These are phyloP conservation scores for Nebria salina DNA, from an alignment of 2,888 invertebrate species.

Conservation along the genomic window DNA sequence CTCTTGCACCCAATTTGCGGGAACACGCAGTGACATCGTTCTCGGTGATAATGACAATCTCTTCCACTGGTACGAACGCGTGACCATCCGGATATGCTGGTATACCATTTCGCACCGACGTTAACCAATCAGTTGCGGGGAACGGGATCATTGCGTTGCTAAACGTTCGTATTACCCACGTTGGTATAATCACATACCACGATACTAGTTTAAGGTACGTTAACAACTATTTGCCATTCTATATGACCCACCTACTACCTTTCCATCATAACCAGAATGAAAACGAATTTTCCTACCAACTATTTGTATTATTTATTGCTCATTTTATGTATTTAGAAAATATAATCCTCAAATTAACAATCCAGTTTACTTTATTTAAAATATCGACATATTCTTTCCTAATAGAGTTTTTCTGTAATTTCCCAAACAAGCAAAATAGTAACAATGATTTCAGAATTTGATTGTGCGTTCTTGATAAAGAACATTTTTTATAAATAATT, in stretches of 20 bases:
- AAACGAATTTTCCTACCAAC: neutral
- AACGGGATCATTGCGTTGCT: neutral
- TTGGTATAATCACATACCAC: neutral
- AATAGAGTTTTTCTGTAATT: too few species aligned
- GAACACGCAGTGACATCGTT: constrained; percentile 37
- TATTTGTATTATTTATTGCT: too few species aligned
- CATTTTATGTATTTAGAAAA: too few species aligned
- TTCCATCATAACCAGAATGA: neutral
- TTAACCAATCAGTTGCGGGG: constrained; percentile 1
- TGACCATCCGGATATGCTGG: constrained; percentile 9
- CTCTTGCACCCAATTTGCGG: constrained; percentile 42
- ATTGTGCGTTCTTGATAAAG: too few species aligned
- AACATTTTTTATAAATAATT: too few species aligned
- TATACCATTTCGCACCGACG: constrained; percentile 2
- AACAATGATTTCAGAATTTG: too few species aligned
- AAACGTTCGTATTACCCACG: neutral
- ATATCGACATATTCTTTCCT: too few species aligned
- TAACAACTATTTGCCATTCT: neutral
- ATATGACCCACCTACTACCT: neutral
- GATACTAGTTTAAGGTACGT: neutral
- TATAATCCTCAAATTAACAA: too few species aligned
- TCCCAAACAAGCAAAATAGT: too few species aligned
- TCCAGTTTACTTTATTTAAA: too few species aligned
- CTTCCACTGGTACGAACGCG: constrained; percentile 31
- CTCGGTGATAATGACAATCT: constrained; percentile 41